Percentiles rank a stretch among this genome's conserved stretches.
These are phyloP conservation scores for Lontra canadensis DNA, from an alignment of 2,113 vertebrate species.

Conservation along the genomic window DNA sequence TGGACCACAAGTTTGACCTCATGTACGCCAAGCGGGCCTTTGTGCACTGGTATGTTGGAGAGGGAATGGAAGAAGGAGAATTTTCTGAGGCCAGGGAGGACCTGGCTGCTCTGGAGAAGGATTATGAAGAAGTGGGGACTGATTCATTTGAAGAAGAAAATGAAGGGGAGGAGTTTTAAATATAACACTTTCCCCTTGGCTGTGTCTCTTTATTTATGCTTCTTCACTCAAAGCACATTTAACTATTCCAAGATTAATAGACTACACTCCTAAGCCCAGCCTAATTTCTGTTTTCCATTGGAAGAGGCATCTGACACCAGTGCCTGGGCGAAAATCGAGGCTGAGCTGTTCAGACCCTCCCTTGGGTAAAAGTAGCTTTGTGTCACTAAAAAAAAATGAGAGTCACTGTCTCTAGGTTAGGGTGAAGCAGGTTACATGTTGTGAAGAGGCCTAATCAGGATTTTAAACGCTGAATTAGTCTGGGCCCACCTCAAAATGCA, in stretches of 20 bases:
- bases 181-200: slow-evolving; percentile 57
- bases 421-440: neutral
- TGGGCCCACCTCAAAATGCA: neutral
- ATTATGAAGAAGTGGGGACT: slow-evolving; percentile 89
- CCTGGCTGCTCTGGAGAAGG: slow-evolving; percentile 89
- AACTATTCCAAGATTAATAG: neutral
- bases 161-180: slow-evolving; percentile 83
- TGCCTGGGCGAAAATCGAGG: neutral
- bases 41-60: slow-evolving; percentile 89
- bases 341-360: neutral
- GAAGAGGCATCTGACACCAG: neutral
- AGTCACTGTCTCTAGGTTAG: neutral
- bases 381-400: neutral
- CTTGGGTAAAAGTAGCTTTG: neutral
- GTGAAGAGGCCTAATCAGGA: neutral
- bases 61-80: slow-evolving; percentile 90
- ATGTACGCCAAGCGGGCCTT: slow-evolving; percentile 90
- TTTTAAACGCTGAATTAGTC: neutral
- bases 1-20: slow-evolving; percentile 88
- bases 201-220: neutral
- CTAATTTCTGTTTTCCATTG: neutral
- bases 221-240: neutral
- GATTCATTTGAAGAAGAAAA: slow-evolving; percentile 88
- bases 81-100: slow-evolving; percentile 89
- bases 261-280: neutral